Evolutionary conservation across 92 coral and sea anemone genomes (phyloP).

Genomic region (Epizoanthus ramosus): DNA sequence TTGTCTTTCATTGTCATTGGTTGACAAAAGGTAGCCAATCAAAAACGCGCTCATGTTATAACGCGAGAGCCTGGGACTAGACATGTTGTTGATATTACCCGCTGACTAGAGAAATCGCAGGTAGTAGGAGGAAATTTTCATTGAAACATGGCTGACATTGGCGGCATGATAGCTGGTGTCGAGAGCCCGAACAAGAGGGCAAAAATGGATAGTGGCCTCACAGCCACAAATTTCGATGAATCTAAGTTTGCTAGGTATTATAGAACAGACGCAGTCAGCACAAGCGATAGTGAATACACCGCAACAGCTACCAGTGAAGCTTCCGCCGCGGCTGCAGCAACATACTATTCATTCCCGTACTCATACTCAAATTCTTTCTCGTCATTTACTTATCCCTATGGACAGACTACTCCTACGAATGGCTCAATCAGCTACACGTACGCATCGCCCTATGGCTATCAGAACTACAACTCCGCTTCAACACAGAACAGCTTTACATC

Average conservation of each 20-base stretch:
- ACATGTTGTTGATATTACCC: conserved; percentile 92
- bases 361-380: conserved; percentile 82
- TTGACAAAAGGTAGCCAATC: conserved; percentile 67
- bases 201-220: conserved; percentile 96
- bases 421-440: conserved; percentile 79
- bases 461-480: conserved; percentile 70
- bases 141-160: conserved; percentile 92
- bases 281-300: conserved; percentile 83
- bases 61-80: conserved; percentile 82
- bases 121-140: conserved; percentile 76
- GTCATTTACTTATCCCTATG: conserved; percentile 75
- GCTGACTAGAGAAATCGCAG: conserved; percentile 87
- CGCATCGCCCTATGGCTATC: conserved; percentile 80
- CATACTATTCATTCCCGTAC: conserved; percentile 90
- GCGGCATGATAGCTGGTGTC: conserved; percentile 95
- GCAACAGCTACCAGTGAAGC: conserved; percentile 83
- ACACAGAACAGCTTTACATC: conserved; percentile 63
- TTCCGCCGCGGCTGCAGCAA: conserved; percentile 55
- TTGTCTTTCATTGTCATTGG: conserved; percentile 52
- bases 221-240: conserved; percentile 96
- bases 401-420: conserved; percentile 68
- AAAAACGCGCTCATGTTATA: conserved; percentile 16
- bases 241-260: conserved; percentile 99
- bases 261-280: conserved; percentile 91
- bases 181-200: conserved; percentile 99